phyloP scores from a whole-genome alignment of 2,797 vertebrate genomes.

The Schizothorax lantsangensis region DNA sequence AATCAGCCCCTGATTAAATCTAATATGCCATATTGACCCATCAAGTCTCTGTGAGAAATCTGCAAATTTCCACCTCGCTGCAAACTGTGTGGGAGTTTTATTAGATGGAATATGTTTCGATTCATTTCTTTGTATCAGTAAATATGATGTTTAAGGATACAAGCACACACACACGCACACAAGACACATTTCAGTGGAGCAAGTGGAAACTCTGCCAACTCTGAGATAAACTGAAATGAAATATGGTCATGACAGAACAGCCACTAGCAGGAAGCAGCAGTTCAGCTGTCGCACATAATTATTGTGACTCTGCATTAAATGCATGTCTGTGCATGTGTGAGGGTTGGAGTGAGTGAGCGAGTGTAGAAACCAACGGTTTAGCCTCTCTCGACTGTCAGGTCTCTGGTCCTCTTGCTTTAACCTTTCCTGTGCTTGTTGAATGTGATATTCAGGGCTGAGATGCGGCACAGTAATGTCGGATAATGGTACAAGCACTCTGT shows the following conservation, averaged over 20 bases:
- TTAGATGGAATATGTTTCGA: conserved; percentile 22
- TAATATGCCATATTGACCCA: not conserved
- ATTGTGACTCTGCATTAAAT: conserved; percentile 42
- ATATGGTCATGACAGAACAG: conserved; percentile 44
- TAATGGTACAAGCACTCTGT: conserved; percentile 39
- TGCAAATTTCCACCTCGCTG: not conserved
- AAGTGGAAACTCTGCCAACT: conserved; percentile 40
- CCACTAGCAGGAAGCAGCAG: conserved; percentile 36
- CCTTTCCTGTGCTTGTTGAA: conserved; percentile 35
- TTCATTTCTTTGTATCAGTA: conserved; percentile 31
- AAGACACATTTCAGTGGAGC: conserved; percentile 33
- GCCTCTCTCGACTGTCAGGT: conserved; percentile 8
- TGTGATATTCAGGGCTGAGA: conserved; percentile 31
- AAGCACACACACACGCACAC: not conserved
- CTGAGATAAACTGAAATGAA: conserved; percentile 49
- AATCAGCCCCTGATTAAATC: not conserved
- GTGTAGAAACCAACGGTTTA: not conserved
- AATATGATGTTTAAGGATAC: conserved; percentile 36
- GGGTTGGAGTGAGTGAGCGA: conserved; percentile 6
- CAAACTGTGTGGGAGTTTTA: conserved; percentile 25
- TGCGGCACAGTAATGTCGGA: conserved; percentile 20
- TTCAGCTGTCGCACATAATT: conserved; percentile 35
- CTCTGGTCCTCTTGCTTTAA: conserved; percentile 23
- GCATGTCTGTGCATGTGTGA: conserved; percentile 35
- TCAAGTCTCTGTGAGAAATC: not conserved